These are phyloP conservation scores for Lamprologus sp. DNA, from an alignment of 2,113 vertebrate genomes.

Conservation along the genomic window DNA sequence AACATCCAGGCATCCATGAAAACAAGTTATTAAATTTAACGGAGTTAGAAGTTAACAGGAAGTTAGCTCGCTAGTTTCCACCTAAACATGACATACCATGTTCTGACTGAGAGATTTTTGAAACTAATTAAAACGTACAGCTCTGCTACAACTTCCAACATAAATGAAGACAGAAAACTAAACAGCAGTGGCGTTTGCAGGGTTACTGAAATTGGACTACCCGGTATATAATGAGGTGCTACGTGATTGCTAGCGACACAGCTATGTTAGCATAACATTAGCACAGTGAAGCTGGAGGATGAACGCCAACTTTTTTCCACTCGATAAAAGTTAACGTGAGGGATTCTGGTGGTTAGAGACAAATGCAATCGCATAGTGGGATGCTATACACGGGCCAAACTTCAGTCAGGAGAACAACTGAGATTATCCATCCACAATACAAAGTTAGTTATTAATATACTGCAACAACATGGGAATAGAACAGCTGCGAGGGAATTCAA, in stretches of 20 bases:
- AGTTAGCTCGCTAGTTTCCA: too few species aligned
- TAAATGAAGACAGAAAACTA: neutral
- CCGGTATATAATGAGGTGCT: too few species aligned
- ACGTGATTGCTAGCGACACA: too few species aligned
- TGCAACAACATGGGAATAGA: neutral
- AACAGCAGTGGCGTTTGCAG: neutral
- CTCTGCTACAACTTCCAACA: accelerated
- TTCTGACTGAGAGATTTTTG: neutral
- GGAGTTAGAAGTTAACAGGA: neutral
- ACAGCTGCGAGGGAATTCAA: neutral
- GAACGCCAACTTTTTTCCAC: too few species aligned
- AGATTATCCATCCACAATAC: neutral
- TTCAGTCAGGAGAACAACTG: neutral
- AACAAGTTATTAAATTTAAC: too few species aligned
- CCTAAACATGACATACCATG: neutral
- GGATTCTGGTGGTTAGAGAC: accelerated
- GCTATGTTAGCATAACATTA: too few species aligned
- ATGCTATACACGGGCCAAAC: accelerated
- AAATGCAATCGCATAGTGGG: neutral
- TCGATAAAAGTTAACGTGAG: neutral
- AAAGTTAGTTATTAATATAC: neutral
- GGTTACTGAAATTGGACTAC: neutral
- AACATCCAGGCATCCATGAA: too few species aligned
- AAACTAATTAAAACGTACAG: neutral
- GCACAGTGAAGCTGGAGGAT: too few species aligned